These are phyloP conservation scores for Lamprotornis superbus DNA, from an alignment of 2,113 vertebrate genomes.

Conservation along the genomic window DNA sequence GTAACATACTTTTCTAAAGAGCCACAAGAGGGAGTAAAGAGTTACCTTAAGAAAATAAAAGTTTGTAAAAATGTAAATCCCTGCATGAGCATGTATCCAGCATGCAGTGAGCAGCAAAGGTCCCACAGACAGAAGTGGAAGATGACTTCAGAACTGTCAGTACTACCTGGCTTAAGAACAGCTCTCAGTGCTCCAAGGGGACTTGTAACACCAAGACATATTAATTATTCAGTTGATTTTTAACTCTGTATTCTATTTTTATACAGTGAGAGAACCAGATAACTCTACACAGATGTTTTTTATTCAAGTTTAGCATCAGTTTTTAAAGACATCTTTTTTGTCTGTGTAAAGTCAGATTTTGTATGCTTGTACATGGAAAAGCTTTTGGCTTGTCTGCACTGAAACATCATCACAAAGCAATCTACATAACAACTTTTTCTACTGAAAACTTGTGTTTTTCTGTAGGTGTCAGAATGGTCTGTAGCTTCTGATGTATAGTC, in stretches of 20 bases:
- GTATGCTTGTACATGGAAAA: neutral
- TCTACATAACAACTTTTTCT: neutral
- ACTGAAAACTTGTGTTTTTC: neutral
- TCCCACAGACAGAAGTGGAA: neutral
- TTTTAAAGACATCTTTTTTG: neutral
- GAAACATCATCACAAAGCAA: neutral
- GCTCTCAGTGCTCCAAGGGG: neutral
- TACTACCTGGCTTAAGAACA: neutral
- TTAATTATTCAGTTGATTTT: neutral
- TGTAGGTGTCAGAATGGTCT: neutral
- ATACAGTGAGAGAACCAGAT: neutral
- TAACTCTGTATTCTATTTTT: neutral
- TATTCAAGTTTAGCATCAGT: neutral
- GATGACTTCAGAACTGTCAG: neutral
- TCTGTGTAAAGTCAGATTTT: neutral
- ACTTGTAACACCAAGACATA: neutral
- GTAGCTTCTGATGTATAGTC: neutral
- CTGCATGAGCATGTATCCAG: neutral
- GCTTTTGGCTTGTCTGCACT: neutral
- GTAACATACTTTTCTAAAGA: neutral
- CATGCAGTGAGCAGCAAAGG: neutral
- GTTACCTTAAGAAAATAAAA: neutral
- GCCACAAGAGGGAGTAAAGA: conserved; percentile 60
- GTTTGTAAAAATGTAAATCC: neutral
- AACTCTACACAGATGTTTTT: neutral